Percentiles rank a stretch among this genome's conserved stretches.
Evolutionary conservation across 2,797 vertebrate species (phyloP).

Genomic region (Cossypha heuglini): DNA sequence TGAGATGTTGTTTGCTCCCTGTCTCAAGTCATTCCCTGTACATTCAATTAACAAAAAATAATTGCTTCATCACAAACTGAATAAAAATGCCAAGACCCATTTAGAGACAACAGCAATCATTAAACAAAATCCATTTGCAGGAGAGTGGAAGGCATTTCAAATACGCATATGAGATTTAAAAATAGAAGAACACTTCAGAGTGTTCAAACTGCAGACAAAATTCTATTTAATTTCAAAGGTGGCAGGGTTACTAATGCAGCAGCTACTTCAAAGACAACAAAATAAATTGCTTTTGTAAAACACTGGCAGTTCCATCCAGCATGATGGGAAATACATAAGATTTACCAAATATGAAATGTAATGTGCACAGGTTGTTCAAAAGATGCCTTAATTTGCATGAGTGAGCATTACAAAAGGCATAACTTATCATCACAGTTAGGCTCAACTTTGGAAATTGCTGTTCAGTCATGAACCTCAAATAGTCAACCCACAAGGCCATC

Average conservation of each 20-base stretch:
- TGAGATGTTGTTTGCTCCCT: not conserved
- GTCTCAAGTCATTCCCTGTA: not conserved
- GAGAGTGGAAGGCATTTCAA: conserved; percentile 39
- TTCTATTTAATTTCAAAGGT: conserved; percentile 53
- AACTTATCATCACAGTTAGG: not conserved
- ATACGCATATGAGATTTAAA: conserved; percentile 43
- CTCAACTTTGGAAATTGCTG: not conserved
- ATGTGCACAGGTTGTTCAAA: not conserved
- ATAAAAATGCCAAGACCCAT: conserved; percentile 36
- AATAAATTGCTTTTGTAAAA: conserved; percentile 34
- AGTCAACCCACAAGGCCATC: not conserved
- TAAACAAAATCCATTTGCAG: conserved; percentile 57
- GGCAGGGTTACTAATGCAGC: conserved; percentile 47
- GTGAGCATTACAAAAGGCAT: not conserved
- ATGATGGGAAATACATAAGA: not conserved
- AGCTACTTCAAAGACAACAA: conserved; percentile 30
- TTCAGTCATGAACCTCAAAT: not conserved
- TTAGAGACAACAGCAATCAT: conserved; percentile 49
- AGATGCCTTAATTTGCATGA: not conserved
- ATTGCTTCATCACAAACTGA: conserved; percentile 36
- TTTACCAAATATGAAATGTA: not conserved
- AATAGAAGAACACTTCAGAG: conserved; percentile 41
- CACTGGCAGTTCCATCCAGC: not conserved
- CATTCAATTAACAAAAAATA: conserved; percentile 52
- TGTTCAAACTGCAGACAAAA: conserved; percentile 28